These are phyloP conservation scores for Tyto alba DNA, from an alignment of 2,113 vertebrate species.

Conservation along the genomic window DNA sequence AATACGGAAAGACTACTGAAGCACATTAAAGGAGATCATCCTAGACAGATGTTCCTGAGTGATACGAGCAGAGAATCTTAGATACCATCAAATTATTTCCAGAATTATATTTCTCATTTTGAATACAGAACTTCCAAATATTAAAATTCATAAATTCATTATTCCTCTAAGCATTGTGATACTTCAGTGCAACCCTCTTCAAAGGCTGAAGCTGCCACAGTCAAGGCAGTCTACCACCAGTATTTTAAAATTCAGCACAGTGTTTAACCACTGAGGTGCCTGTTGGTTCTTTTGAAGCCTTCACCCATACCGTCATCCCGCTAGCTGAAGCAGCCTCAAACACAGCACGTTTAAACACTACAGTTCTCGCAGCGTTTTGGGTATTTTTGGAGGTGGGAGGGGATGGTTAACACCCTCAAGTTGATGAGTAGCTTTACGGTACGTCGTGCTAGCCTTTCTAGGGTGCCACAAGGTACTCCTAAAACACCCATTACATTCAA, in stretches of 20 bases:
- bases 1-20: neutral
- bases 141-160: neutral
- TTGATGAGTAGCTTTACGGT: neutral
- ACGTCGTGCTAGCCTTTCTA: neutral
- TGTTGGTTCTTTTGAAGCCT: neutral
- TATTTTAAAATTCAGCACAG: neutral
- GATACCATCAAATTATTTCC: neutral
- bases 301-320: neutral
- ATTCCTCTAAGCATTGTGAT: neutral
- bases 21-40: neutral
- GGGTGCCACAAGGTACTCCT: neutral
- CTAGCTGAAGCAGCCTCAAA: neutral
- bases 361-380: neutral
- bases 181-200: neutral
- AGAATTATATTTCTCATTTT: neutral
- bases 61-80: neutral
- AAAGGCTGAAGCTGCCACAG: neutral
- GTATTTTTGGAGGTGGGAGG: neutral
- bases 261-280: neutral
- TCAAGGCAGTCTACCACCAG: conserved; percentile 24
- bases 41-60: neutral
- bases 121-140: neutral
- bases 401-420: neutral
- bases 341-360: neutral
- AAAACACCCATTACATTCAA: neutral